Evolutionary conservation across 2,888 invertebrate species (phyloP), one percentile per base, ranked within the genome.

Genomic region (Clistopyga incitator): DNA sequence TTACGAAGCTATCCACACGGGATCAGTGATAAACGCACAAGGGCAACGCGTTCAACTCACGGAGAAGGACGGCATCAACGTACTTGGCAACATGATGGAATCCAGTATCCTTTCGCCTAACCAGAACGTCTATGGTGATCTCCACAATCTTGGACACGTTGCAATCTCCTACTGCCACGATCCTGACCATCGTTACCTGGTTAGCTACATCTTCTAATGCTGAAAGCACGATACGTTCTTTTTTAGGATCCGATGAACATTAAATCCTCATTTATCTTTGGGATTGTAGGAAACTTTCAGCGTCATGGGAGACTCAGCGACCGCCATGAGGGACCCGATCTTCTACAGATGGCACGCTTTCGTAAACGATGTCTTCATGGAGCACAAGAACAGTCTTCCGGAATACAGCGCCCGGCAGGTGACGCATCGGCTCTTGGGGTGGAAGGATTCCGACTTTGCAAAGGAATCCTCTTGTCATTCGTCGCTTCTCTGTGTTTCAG

Each of bases 271-370:
- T 45, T 25, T n/a, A 8, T 42, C 56, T 38, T 54, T 56, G 6
- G 11, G 54, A 29, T 82, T 87, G 56, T 90, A 97, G 96, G 97
- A 98, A 93, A 95, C 95, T 67, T 96, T 96, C 89, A 96, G 96
- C 54, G 96, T 97, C 38, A 97, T 98, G 95, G 97, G 97, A 0
- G 97, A 97, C 90, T 95, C 97, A 0, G 95, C 97, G 0, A 97
- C 97, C 0, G 97, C 97, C 0, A 97, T 98, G 97, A 94, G 98
- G 2, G 98, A 98, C 93, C 97, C 98, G 0, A 93, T 96, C 20
- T 98, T 98, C 94, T 98, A 97, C 94, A 95, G 97, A 90, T 97
- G 97, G 97, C 98, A 98, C 90, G 95, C 96, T 0, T 96, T 95
- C 91, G 94, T 97, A 29, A 97, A 98, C 88, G 96, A 97, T 87